Evolutionary conservation across 2,888 invertebrate genomes (phyloP).

Genomic region (Leptinotarsa peninsularis): DNA sequence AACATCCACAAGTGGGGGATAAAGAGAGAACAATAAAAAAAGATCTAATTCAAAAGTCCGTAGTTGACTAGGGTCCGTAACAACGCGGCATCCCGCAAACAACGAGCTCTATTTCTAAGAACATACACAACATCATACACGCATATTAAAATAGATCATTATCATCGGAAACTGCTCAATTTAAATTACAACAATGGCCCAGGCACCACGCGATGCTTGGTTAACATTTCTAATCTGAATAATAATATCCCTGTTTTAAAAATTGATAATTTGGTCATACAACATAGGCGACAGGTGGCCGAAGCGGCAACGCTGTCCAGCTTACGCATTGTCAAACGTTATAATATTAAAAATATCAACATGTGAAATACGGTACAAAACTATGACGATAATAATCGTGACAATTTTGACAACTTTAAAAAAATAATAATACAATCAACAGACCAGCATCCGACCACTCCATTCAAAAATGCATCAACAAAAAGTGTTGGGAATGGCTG

Average conservation of each 20-base stretch:
- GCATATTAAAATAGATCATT: constrained; percentile 67
- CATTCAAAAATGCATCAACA: constrained; percentile 66
- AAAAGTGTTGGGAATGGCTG: constrained; percentile 65
- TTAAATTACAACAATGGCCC: constrained; percentile 65
- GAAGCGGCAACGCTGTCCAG: constrained; percentile 40
- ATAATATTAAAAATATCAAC: constrained; percentile 66
- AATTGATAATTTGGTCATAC: constrained; percentile 64
- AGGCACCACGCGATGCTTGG: constrained; percentile 63
- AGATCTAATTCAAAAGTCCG: constrained; percentile 58
- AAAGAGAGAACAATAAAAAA: constrained; percentile 49
- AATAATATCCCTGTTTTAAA: constrained; percentile 62
- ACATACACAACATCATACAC: constrained; percentile 67
- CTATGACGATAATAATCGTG: constrained; percentile 57
- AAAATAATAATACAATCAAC: constrained; percentile 54
- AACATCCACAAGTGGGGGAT: constrained; percentile 49
- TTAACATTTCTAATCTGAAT: constrained; percentile 62
- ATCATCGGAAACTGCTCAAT: constrained; percentile 62
- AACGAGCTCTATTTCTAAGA: constrained; percentile 65
- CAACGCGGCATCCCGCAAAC: constrained; percentile 67
- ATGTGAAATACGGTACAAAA: constrained; percentile 61
- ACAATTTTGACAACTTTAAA: constrained; percentile 59
- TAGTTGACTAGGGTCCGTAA: constrained; percentile 67
- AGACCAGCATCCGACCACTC: constrained; percentile 64
- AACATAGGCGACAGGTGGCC: constrained; percentile 52
- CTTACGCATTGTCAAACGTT: constrained; percentile 61